Base-by-base conservation (phyloP, 2,797 vertebrate species). In the Fringilla coelebs region DNA sequence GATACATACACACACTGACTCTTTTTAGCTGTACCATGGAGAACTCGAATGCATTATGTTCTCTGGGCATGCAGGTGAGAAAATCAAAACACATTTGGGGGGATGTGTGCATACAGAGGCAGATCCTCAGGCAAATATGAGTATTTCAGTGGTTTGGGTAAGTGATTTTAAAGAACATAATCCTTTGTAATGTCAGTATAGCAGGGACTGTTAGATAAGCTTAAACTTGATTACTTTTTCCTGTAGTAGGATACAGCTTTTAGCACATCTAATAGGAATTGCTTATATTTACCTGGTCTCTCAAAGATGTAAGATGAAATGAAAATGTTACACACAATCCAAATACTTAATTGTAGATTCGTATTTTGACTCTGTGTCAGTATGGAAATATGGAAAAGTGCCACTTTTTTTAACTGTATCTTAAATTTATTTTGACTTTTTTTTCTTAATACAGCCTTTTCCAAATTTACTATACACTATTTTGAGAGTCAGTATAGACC, bases 11-110 rank as follows among this genome's bases (percentile, higher is more conserved):
- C 12, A 31, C 25, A 4, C 5, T 66, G 16, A 29, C 9, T 41
- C 12, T 62, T 61, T 79, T n/a, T 92, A 76, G 46, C 55, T 24
- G 2, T 85, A 41, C 57, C 25, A 7, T 1, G 2, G 45, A 71
- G 70, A 77, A 91, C 20, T 55, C 2, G 0, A 85, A 66, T n/a
- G 15, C 72, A 32, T 68, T 83, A 10, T 58, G 63, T 73, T 91
- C 51, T 88, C 51, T 85, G 81, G 72, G 43, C 28, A 2, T 73
- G 67, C 43, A 66, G 46, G 28, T 48, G 22, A 87, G 60, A 85
- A 90, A 89, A 66, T 1, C 7, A 10, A 36, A 92, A 8, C 17
- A 9, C 41, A 57, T 9, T n/a, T 36, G 15, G 0, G 15, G 0
- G 25, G 1, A 7, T 19, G 8, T 25, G 38, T 43, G 34, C 41